phyloP scores from a whole-genome alignment of 2,113 vertebrate species.

The Cercopithecus mona region DNA sequence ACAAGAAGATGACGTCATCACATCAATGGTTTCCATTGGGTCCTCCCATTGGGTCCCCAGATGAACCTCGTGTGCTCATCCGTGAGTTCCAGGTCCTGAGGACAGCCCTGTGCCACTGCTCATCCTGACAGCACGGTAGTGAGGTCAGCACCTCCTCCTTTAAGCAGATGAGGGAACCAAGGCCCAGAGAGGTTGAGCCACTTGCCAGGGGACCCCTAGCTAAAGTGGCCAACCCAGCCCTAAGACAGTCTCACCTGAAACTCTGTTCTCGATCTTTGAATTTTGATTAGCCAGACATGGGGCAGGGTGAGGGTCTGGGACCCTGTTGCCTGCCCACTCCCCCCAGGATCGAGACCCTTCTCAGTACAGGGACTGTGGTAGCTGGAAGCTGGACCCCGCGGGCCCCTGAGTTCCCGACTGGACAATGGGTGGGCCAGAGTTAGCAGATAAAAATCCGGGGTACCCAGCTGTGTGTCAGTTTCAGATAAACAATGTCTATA shows the following conservation, averaged over 20 bases:
- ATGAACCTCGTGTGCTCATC: rapidly evolving
- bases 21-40: neutral
- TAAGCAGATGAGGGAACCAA: neutral
- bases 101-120: rapidly evolving
- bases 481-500: rapidly evolving
- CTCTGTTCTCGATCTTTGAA: rapidly evolving
- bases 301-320: neutral
- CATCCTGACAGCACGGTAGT: rapidly evolving
- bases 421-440: neutral
- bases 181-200: neutral
- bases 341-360: neutral
- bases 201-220: neutral
- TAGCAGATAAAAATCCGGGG: rapidly evolving
- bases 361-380: rapidly evolving
- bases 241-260: neutral
- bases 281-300: neutral
- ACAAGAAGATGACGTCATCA: rapidly evolving
- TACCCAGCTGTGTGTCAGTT: rapidly evolving
- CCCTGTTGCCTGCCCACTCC: rapidly evolving
- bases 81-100: neutral
- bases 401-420: neutral
- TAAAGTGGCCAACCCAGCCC: neutral
- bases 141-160: no score
- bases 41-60: neutral
- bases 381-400: neutral